Base-by-base conservation (phyloP, 2,888 invertebrate species). In the Leptura quadrifasciata region DNA sequence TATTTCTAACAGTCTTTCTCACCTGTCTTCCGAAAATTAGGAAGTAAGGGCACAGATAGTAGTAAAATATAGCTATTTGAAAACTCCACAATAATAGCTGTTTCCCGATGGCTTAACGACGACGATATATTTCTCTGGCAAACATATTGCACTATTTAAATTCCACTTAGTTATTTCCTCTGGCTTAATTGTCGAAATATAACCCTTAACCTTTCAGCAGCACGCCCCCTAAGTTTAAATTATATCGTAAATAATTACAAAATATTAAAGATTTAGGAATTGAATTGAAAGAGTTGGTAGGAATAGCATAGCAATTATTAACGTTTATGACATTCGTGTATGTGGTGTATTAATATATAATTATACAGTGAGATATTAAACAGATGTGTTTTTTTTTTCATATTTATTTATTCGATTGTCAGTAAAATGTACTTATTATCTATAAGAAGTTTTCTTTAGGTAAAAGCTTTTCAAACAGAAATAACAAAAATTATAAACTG, bases 141-240 rank as follows among this genome's bases (percentile, higher is more conserved):
- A 80, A 80, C 81, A 79, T 79, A 77, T 77, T 80, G 80, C 77
- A 79, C 79, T 80, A 78, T 80, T 81, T 81, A 81, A 80, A 80
- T 80, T 80, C 80, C 80, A 72, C 75, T 80, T 79, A 68, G 68
- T 57, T 68, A 68, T 68, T 68, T 68, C 68, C 68, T 68, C 68
- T 79, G 77, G 79, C 80, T 79, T 80, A 80, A 80, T 80, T 77
- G 79, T 78, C 78, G 79, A 80, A 80, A 80, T 79, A 79, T 79
- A 80, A 80, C 80, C 80, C 80, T 80, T 80, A 80, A 79, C 80
- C 79, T 81, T 78, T 81, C 81, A 79, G 63, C 81, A 74, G 75
- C 81, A 79, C 78, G 74, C 81, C 77, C 78, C 31, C 81, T 76
- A 77, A 78, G 72, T 69, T 78, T 78, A 78, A 80, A 79, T 78